Evolutionary conservation across 2,113 vertebrate species (phyloP).

Genomic region (Panthera tigris): DNA sequence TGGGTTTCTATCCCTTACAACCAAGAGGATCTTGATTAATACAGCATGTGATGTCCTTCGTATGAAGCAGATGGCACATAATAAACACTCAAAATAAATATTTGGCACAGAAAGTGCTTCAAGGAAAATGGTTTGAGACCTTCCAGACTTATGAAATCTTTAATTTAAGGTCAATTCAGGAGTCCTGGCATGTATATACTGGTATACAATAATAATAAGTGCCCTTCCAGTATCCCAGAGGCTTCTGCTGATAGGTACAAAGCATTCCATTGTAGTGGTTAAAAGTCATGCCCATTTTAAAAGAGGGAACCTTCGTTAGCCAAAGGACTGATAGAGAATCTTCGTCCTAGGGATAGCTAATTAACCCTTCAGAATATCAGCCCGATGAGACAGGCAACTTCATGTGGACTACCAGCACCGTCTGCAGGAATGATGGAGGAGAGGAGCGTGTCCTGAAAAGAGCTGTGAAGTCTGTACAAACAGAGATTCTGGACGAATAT

Average conservation of each 20-base stretch:
- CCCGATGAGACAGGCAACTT: background rate
- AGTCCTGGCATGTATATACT: background rate
- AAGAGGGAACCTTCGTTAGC: background rate
- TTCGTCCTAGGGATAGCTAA: background rate
- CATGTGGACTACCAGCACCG: accelerated
- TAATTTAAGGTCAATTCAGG: conserved; percentile 37
- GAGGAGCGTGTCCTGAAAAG: background rate
- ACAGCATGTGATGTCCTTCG: background rate
- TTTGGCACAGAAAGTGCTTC: background rate
- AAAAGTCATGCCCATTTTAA: conserved; percentile 26
- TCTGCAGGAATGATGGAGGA: background rate
- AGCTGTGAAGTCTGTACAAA: background rate
- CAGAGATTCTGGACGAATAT: background rate
- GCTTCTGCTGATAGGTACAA: background rate
- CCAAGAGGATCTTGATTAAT: background rate
- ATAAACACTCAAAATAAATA: conserved; percentile 46
- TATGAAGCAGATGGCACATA: background rate
- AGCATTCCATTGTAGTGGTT: background rate
- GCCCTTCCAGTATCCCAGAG: background rate
- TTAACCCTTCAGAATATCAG: background rate
- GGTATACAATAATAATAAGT: background rate
- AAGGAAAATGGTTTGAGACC: background rate
- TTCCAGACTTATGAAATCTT: conserved; percentile 1
- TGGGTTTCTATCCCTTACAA: background rate
- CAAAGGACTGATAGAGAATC: background rate